phyloP scores from a whole-genome alignment of 2,888 invertebrate genomes.

The Trisateles emortualis region DNA sequence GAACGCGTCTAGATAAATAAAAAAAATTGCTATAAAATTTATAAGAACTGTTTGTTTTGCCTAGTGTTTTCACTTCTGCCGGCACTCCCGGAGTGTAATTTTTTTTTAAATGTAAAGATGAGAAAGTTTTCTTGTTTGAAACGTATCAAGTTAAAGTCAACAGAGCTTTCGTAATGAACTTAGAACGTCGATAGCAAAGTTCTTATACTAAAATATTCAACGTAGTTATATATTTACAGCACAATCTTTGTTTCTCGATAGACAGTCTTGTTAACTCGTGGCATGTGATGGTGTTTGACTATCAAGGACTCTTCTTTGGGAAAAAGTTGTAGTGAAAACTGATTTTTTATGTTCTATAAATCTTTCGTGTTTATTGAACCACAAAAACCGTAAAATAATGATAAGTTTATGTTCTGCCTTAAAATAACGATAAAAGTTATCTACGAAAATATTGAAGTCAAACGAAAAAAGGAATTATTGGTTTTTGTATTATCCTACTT shows the following conservation, averaged over 20 bases:
- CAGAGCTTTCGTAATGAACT: constrained; percentile 22
- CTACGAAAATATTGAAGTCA: too few species aligned
- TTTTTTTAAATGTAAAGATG: too few species aligned
- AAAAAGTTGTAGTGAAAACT: neutral
- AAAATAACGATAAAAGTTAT: too few species aligned
- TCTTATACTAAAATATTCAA: constrained; percentile 17
- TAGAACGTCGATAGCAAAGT: constrained; percentile 11
- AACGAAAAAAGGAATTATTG: too few species aligned
- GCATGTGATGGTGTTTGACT: neutral
- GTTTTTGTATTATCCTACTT: too few species aligned
- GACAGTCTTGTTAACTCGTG: too few species aligned
- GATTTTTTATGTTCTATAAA: neutral
- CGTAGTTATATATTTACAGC: neutral
- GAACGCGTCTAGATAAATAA: too few species aligned
- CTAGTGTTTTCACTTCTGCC: too few species aligned
- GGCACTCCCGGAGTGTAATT: too few species aligned
- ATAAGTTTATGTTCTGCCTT: too few species aligned
- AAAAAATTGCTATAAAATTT: too few species aligned
- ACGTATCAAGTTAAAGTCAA: constrained; percentile 27
- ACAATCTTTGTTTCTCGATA: neutral
- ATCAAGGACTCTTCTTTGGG: neutral
- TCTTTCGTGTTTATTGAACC: neutral
- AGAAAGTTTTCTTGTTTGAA: constrained; percentile 36
- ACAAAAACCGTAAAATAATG: neutral
- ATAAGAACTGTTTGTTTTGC: too few species aligned